phyloP scores from a whole-genome alignment of 2,888 invertebrate species.

The Phytoseiulus persimilis region DNA sequence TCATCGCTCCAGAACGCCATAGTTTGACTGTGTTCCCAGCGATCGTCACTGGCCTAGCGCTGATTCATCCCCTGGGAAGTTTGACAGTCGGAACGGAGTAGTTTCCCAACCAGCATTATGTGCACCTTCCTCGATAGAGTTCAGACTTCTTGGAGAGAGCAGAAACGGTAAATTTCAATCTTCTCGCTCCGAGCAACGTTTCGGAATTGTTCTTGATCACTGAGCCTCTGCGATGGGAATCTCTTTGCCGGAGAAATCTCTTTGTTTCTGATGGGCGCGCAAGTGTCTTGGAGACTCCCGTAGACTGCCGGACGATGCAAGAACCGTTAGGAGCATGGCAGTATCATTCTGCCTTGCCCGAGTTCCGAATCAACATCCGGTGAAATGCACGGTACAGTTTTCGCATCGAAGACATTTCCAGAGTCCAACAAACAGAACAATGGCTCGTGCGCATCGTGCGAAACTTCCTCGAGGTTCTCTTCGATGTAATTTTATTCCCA shows the following conservation, averaged over 20 bases:
- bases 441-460: conserved; percentile 6
- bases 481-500: conserved; percentile 18
- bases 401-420: background rate
- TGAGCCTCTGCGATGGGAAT: too few species aligned
- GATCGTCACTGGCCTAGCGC: background rate
- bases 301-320: too few species aligned
- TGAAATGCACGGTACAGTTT: too few species aligned
- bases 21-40: background rate
- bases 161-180: conserved; percentile 10
- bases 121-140: background rate
- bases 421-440: conserved; percentile 7
- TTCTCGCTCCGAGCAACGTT: too few species aligned
- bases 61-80: background rate
- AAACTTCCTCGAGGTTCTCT: conserved; percentile 9
- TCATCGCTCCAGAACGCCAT: background rate
- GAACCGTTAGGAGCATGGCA: too few species aligned
- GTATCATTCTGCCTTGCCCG: too few species aligned
- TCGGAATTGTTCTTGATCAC: too few species aligned
- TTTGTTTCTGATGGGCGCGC: too few species aligned
- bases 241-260: too few species aligned
- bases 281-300: too few species aligned
- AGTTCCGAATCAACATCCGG: too few species aligned
- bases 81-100: background rate
- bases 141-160: background rate
- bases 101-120: background rate